Conservation (phyloP, 2,113 vertebrate species). For the Sprattus sprattus region DNA sequence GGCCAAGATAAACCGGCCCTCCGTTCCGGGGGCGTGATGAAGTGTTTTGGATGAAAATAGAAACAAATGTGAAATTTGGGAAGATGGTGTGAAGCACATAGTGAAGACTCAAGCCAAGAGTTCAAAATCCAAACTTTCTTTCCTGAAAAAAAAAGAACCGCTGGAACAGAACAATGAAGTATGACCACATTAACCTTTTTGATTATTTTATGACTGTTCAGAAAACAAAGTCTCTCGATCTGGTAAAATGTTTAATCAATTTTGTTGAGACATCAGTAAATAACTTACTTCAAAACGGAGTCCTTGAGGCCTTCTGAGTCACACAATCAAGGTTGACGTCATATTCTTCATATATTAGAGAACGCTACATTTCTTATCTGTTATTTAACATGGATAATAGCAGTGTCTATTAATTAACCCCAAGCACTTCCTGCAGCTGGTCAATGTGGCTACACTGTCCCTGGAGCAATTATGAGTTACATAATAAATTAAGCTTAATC, state of each 20-base stretch:
- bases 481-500: slow-evolving; percentile 44
- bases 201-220: not conserved
- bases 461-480: not conserved
- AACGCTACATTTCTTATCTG: not conserved
- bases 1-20: slow-evolving; percentile 39
- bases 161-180: not conserved
- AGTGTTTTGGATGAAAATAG: slow-evolving; percentile 52
- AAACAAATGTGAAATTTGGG: slow-evolving; percentile 58
- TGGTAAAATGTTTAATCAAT: not conserved
- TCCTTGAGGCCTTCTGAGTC: not conserved
- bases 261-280: not conserved
- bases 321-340: not conserved
- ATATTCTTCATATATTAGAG: not conserved
- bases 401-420: not conserved
- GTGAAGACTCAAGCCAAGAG: slow-evolving; percentile 16
- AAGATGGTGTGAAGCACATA: slow-evolving; percentile 48
- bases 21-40: slow-evolving; percentile 38
- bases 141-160: not conserved
- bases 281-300: not conserved
- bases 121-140: slow-evolving; percentile 11
- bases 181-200: not conserved
- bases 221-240: not conserved
- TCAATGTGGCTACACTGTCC: not conserved
- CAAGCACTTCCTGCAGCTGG: not conserved
- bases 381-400: not conserved